Conservation (phyloP, 2,113 vertebrate species). For the Anhinga anhinga region DNA sequence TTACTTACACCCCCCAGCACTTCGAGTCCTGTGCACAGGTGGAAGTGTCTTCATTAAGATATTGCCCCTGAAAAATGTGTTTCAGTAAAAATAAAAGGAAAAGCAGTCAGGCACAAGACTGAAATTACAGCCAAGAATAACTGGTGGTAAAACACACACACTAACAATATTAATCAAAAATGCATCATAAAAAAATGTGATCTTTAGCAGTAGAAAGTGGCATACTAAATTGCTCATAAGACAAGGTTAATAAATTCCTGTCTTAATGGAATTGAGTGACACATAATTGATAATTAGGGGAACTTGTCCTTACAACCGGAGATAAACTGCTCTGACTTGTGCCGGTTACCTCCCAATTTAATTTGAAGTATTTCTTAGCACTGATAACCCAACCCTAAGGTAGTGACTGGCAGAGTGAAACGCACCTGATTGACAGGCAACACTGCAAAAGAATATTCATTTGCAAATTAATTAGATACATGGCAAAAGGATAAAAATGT, state of each 20-base stretch:
- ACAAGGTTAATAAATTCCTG: slow-evolving; percentile 2
- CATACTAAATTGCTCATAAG: not conserved
- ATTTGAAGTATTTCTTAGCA: slow-evolving; percentile 25
- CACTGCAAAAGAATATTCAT: not conserved
- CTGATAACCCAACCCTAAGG: slow-evolving; percentile 6
- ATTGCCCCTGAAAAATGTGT: not conserved
- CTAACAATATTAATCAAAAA: not conserved
- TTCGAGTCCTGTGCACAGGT: not conserved
- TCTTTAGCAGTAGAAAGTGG: not conserved
- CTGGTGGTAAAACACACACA: not conserved
- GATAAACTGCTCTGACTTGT: not conserved
- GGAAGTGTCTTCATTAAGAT: not conserved
- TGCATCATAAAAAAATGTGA: not conserved
- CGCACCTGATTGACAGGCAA: not conserved
- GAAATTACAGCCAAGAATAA: not conserved
- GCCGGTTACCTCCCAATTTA: not conserved
- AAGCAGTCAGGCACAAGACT: not conserved
- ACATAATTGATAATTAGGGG: not conserved
- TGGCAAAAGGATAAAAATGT: not conserved
- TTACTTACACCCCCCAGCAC: not conserved
- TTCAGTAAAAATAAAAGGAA: not conserved
- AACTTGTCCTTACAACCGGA: not conserved
- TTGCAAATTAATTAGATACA: not conserved
- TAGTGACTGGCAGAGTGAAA: not conserved
- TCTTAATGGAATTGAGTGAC: not conserved